Percentiles rank a stretch among this genome's conserved stretches.
Conservation (phyloP, 2,113 vertebrate species). For the Phoxinus phoxinus region DNA sequence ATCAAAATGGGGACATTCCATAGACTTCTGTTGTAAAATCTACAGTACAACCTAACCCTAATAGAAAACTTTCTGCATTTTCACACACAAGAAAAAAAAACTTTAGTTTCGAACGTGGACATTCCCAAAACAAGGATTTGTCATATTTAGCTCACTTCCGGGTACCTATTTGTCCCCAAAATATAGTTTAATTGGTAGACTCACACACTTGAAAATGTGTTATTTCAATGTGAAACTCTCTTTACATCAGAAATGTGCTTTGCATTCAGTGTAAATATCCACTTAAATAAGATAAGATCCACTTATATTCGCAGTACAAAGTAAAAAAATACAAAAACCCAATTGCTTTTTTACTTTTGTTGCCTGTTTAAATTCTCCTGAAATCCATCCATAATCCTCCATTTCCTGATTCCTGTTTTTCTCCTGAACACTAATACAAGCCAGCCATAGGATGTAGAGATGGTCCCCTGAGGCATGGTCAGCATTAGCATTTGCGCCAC, state of each 20-base stretch:
- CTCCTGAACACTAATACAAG: background rate
- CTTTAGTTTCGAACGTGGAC: too few species aligned
- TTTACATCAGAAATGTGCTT: background rate
- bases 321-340: background rate
- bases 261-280: background rate
- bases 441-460: background rate
- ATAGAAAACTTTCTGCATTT: too few species aligned
- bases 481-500: background rate
- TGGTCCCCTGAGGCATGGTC: background rate
- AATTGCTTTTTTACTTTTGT: background rate
- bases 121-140: background rate
- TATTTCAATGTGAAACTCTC: background rate
- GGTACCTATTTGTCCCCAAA: background rate
- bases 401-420: conserved; percentile 11
- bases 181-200: background rate
- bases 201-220: background rate
- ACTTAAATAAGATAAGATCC: background rate
- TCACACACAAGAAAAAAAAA: too few species aligned
- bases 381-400: background rate
- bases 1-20: background rate
- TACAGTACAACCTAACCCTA: too few species aligned
- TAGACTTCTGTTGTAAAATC: background rate
- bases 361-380: background rate
- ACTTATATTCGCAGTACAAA: background rate
- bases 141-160: background rate